These are phyloP conservation scores for Coleophora deauratella DNA, from an alignment of 2,888 invertebrate species.

Conservation along the genomic window DNA sequence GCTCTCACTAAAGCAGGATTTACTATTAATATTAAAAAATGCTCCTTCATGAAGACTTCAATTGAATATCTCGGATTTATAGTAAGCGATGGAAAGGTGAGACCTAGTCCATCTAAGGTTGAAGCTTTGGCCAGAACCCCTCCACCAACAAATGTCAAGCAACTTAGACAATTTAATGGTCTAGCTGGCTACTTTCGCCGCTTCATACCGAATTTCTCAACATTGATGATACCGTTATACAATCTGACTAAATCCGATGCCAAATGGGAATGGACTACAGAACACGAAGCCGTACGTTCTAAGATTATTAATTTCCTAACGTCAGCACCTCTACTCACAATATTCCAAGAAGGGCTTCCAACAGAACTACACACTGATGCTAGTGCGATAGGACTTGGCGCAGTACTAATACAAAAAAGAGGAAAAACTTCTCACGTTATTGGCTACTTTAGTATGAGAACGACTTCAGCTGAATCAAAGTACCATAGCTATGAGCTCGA, in stretches of 20 bases:
- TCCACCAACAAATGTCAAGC: not conserved
- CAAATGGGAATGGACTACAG: conserved; percentile 9
- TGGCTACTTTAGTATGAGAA: conserved; percentile 9
- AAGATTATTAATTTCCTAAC: conserved; percentile 8
- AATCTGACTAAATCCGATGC: conserved; percentile 5
- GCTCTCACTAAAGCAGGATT: conserved; percentile 5
- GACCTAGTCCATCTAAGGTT: not conserved
- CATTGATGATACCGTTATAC: conserved; percentile 9
- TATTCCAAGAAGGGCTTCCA: conserved; percentile 10
- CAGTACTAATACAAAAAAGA: conserved; percentile 9
- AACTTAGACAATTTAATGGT: conserved; percentile 15
- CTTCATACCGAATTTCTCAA: conserved; percentile 10
- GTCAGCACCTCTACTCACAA: conserved; percentile 8
- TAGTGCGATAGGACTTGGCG: conserved; percentile 13
- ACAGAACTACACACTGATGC: conserved; percentile 17
- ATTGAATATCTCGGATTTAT: conserved; percentile 12
- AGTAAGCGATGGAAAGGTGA: conserved; percentile 4
- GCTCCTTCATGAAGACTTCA: conserved; percentile 11
- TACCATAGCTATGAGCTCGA: no score
- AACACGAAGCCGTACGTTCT: conserved; percentile 6
- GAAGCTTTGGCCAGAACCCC: not conserved
- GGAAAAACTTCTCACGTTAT: not conserved
- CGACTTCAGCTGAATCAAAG: conserved; percentile 3
- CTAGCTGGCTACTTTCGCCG: conserved; percentile 18
- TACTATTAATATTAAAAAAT: conserved; percentile 13